Evolutionary conservation across 1,140 invertebrate genomes (phyloP).

Genomic region (Hyles euphorbiae): DNA sequence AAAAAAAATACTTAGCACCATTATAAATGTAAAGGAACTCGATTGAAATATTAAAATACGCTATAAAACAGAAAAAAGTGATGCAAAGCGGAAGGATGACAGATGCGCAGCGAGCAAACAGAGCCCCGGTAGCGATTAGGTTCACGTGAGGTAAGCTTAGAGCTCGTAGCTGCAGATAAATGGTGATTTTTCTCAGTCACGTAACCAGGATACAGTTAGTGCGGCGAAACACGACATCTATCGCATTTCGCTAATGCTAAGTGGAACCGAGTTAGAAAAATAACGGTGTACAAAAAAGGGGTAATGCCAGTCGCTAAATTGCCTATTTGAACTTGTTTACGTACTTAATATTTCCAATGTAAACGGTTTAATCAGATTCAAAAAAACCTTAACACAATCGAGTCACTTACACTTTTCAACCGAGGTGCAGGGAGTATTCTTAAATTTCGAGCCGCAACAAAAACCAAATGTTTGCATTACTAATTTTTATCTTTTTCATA

Average conservation of each 20-base stretch:
- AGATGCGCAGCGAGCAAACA: constrained; percentile 23
- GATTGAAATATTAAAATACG: neutral
- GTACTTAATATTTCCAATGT: no score
- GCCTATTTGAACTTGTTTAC: no score
- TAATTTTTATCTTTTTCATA: constrained; percentile 12
- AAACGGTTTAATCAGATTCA: no score
- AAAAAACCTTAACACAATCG: no score
- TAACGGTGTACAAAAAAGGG: no score
- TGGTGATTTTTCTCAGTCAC: constrained; percentile 30
- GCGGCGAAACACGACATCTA: constrained; percentile 1
- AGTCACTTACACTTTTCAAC: neutral
- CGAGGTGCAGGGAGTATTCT: constrained; percentile 1
- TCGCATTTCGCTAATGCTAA: neutral
- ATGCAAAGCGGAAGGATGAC: constrained; percentile 36
- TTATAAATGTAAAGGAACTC: neutral
- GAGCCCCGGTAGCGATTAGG: constrained; percentile 24
- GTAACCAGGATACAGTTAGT: constrained; percentile 22
- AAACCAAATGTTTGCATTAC: constrained; percentile 13
- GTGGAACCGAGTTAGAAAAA: no score
- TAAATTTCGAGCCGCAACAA: constrained; percentile 6
- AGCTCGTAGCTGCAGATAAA: constrained; percentile 18
- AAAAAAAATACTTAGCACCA: no score
- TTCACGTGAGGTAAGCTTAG: constrained; percentile 20
- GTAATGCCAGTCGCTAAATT: no score
- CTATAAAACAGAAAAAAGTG: constrained; percentile 3